These are phyloP conservation scores for Orthonevra nobilis DNA, from an alignment of 2,888 invertebrate genomes.

Conservation along the genomic window DNA sequence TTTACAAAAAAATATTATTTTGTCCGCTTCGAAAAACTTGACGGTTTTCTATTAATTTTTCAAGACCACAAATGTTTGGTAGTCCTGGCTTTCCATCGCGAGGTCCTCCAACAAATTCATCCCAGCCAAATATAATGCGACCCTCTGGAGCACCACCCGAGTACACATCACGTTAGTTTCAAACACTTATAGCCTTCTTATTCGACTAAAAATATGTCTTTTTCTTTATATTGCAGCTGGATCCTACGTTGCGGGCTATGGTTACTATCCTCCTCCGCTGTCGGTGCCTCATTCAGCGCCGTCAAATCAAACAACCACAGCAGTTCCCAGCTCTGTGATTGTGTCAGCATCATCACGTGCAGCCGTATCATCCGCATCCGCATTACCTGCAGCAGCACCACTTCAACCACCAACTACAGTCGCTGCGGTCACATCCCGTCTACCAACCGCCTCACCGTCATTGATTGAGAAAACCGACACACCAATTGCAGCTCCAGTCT, in stretches of 20 bases:
- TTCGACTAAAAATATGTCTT: too few species aligned
- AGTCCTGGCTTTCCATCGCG: constrained; percentile 78
- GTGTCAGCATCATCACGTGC: constrained; percentile 72
- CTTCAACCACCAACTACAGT: constrained; percentile 72
- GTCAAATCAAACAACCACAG: constrained; percentile 72
- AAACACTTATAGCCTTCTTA: too few species aligned
- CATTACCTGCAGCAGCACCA: constrained; percentile 73
- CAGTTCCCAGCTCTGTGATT: constrained; percentile 72
- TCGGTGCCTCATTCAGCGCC: constrained; percentile 73
- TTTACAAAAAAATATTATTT: too few species aligned
- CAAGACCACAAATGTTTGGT: constrained; percentile 77
- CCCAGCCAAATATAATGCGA: constrained; percentile 74
- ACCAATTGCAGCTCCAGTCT: constrained; percentile 70
- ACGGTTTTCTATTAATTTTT: background rate
- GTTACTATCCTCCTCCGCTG: constrained; percentile 78
- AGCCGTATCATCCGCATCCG: constrained; percentile 65
- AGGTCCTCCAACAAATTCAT: constrained; percentile 64
- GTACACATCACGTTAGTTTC: constrained; percentile 77
- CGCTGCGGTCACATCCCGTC: constrained; percentile 74
- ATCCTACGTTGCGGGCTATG: constrained; percentile 73
- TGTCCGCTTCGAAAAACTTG: background rate
- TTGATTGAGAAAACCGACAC: constrained; percentile 65
- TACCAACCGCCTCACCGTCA: constrained; percentile 67
- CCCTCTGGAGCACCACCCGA: constrained; percentile 73
- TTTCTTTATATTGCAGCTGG: constrained; percentile 41